Evolutionary conservation across 2,797 vertebrate genomes (phyloP).

Genomic region (Vultur gryphus): DNA sequence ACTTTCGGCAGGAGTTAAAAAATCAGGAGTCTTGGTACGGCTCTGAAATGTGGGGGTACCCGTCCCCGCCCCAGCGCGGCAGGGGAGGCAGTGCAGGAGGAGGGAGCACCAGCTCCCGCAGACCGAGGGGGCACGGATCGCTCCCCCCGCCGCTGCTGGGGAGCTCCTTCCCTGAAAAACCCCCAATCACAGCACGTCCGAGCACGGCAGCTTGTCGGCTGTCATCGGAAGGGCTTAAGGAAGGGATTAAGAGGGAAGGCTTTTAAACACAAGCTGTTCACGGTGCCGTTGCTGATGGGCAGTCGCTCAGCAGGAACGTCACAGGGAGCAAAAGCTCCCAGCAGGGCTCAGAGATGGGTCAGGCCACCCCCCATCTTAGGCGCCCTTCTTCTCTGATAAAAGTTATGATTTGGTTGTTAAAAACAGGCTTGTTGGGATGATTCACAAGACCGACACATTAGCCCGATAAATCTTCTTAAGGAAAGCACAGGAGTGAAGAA

Average conservation of each 20-base stretch:
- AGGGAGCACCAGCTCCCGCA: not conserved
- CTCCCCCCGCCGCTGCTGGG: not conserved
- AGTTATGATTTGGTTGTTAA: not conserved
- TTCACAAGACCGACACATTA: not conserved
- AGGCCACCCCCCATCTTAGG: not conserved
- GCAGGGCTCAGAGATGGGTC: not conserved
- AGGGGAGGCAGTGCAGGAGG: not conserved
- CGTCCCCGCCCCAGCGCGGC: accelerated
- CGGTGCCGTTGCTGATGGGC: not conserved
- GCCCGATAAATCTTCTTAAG: not conserved
- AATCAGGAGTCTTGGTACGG: not conserved
- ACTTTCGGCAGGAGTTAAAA: not conserved
- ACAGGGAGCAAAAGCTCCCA: not conserved
- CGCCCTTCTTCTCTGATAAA: too few species aligned
- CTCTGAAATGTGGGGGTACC: not conserved
- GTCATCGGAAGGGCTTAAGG: not conserved
- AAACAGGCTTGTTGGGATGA: not conserved
- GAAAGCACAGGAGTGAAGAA: not conserved
- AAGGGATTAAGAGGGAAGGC: not conserved
- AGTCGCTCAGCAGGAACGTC: not conserved
- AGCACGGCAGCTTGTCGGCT: not conserved
- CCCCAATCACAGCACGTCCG: not conserved
- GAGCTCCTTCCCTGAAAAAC: not conserved
- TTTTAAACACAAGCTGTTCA: not conserved
- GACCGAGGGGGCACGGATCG: not conserved